Percentiles rank a stretch among this genome's conserved stretches.
Conservation (phyloP, 2,797 vertebrate genomes). For the Gambusia yucatana region DNA sequence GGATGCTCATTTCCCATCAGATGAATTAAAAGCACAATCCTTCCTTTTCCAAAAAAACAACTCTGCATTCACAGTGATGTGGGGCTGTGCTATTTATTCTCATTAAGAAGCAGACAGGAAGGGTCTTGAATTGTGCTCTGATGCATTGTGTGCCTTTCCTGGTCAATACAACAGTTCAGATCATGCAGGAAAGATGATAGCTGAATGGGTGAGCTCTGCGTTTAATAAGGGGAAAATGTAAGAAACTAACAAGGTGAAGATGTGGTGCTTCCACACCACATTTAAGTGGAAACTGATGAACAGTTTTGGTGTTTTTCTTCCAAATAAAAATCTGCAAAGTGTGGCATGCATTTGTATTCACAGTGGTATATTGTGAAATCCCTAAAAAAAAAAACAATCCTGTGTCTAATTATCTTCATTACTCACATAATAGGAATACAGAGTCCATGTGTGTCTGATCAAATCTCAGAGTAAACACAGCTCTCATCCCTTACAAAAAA, state of each 20-base stretch:
- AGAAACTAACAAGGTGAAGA: neutral
- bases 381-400: neutral
- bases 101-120: slow-evolving; percentile 62
- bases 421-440: neutral
- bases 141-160: slow-evolving; percentile 57
- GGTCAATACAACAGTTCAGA: slow-evolving; percentile 51
- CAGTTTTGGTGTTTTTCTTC: neutral
- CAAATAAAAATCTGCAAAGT: neutral
- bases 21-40: slow-evolving; percentile 9
- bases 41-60: slow-evolving; percentile 23
- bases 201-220: slow-evolving; percentile 46
- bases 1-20: slow-evolving; percentile 55
- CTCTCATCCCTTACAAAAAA: too few species aligned
- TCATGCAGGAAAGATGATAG: slow-evolving; percentile 62
- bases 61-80: slow-evolving; percentile 36
- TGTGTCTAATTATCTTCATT: neutral
- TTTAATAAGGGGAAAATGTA: slow-evolving; percentile 23
- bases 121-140: slow-evolving; percentile 58
- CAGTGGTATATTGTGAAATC: neutral
- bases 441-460: neutral
- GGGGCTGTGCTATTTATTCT: slow-evolving; percentile 60
- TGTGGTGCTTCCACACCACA: too few species aligned
- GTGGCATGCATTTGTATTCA: neutral
- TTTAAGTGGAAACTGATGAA: neutral
- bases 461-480: neutral